These are phyloP conservation scores for Cataglyphis hispanica DNA, from an alignment of 1,140 invertebrate genomes.

Conservation along the genomic window DNA sequence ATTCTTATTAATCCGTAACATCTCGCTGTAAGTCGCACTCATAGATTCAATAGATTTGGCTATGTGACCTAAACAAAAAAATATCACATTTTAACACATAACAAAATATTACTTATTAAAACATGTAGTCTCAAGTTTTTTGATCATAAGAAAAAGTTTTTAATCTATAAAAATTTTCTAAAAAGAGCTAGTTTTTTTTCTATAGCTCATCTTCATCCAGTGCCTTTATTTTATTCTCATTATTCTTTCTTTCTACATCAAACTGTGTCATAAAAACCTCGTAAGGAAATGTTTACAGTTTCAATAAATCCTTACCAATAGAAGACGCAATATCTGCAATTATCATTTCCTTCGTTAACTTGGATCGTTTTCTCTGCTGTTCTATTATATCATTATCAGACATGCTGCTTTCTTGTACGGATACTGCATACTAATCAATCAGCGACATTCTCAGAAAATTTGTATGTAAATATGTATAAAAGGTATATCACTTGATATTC, in stretches of 20 bases:
- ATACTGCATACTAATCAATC: background rate
- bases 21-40: conserved; percentile 2
- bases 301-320: conserved; percentile 60
- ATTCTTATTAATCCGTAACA: conserved; percentile 64
- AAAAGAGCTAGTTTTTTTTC: background rate
- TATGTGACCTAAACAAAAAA: conserved; percentile 65
- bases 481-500: background rate
- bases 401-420: too few relatives aligned
- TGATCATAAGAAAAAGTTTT: background rate
- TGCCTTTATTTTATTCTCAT: background rate
- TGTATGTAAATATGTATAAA: too few relatives aligned
- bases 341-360: conserved; percentile 41
- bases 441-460: background rate
- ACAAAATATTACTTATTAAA: background rate
- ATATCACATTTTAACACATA: background rate
- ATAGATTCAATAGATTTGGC: conserved; percentile 56
- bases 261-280: background rate
- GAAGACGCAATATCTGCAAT: conserved; percentile 60
- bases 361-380: conserved; percentile 53
- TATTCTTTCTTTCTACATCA: background rate
- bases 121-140: background rate
- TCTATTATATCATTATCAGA: conserved; percentile 15
- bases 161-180: background rate
- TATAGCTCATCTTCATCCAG: too few relatives aligned
- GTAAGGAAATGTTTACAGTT: background rate